Conservation (phyloP, 2,888 invertebrate species). For the Saturnia japonica region DNA sequence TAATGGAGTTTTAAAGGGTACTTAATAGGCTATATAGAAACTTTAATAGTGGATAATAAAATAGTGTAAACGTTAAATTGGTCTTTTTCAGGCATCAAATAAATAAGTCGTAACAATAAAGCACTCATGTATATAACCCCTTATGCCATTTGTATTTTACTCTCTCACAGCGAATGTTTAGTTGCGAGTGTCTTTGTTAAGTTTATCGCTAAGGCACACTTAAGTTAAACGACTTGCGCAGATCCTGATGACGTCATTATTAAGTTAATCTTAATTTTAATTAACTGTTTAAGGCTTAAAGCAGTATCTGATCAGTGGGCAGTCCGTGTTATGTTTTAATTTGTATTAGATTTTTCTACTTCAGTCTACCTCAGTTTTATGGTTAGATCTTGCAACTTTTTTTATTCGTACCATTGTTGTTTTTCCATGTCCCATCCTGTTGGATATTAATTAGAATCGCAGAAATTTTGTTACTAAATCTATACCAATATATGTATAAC, state of each 20-base stretch:
- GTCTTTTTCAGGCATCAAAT: not conserved
- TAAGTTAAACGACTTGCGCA: slow-evolving; percentile 19
- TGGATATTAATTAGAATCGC: no score
- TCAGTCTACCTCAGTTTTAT: not conserved
- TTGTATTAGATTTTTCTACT: not conserved
- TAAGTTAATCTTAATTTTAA: slow-evolving; percentile 9
- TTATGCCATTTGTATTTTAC: slow-evolving; percentile 11
- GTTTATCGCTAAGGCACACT: slow-evolving; percentile 22
- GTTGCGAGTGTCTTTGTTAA: slow-evolving; percentile 17
- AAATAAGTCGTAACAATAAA: not conserved
- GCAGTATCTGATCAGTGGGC: slow-evolving; percentile 3
- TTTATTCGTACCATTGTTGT: not conserved
- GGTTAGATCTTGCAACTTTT: not conserved
- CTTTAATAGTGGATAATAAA: no score
- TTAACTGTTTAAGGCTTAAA: not conserved
- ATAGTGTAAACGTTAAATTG: no score
- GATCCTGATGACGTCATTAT: slow-evolving; percentile 13
- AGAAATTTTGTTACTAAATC: no score
- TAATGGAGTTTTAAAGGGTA: no score
- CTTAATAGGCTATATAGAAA: no score
- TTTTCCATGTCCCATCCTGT: no score
- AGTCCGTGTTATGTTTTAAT: slow-evolving; percentile 35
- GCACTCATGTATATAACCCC: not conserved
- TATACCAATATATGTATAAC: no score
- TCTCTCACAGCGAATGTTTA: slow-evolving; percentile 16